Conservation (phyloP, 2,888 invertebrate genomes). For the Thecocarcelia acutangulata region DNA sequence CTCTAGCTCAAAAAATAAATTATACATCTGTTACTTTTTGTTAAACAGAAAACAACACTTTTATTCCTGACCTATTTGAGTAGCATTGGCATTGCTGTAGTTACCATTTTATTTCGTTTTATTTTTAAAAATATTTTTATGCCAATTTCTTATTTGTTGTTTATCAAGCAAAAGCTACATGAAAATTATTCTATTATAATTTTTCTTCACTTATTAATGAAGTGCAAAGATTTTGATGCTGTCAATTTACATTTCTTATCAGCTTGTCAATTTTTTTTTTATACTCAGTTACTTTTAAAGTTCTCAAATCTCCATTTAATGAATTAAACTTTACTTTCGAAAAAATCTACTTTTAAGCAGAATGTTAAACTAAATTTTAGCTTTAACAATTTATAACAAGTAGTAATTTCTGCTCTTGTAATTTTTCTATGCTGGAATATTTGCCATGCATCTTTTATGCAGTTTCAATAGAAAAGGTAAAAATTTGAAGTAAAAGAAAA, state of each 20-base stretch:
- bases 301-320: constrained; percentile 9
- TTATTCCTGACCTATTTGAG: too few species aligned
- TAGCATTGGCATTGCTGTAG: too few species aligned
- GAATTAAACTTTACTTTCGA: neutral
- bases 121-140: neutral
- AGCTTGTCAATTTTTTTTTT: constrained; percentile 35
- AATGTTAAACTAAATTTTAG: constrained; percentile 6
- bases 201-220: constrained; percentile 35
- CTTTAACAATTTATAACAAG: constrained; percentile 50
- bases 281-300: constrained; percentile 1
- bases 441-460: constrained; percentile 32
- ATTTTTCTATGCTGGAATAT: neutral
- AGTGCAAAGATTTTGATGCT: constrained; percentile 31
- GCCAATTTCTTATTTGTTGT: neutral
- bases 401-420: constrained; percentile 49
- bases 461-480: constrained; percentile 29
- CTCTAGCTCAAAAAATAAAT: too few species aligned
- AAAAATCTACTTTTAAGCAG: neutral
- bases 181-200: constrained; percentile 2
- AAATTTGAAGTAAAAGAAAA: neutral
- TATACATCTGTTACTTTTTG: too few species aligned
- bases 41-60: too few species aligned
- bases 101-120: neutral
- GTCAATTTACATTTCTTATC: constrained; percentile 54
- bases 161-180: neutral